Evolutionary conservation across 2,113 vertebrate species (phyloP).

Genomic region (Myxocyprinus asiaticus): DNA sequence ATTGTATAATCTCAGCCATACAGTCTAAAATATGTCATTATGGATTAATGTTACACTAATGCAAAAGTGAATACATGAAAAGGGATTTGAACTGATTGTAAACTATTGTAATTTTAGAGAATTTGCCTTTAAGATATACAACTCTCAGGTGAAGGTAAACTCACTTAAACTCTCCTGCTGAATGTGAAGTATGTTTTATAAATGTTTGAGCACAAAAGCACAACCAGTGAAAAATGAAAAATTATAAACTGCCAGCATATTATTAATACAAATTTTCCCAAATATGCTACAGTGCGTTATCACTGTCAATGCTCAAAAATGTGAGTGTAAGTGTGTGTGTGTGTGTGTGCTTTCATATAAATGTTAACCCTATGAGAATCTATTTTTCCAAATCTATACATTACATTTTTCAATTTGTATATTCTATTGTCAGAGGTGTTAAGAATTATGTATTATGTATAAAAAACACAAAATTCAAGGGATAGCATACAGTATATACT

Average conservation of each 20-base stretch:
- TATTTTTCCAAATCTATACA: background rate
- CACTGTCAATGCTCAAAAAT: background rate
- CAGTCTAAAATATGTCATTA: background rate
- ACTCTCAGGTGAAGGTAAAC: slow-evolving; percentile 12
- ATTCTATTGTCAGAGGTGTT: too few species aligned
- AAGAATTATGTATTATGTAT: too few species aligned
- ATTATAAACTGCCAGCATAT: background rate
- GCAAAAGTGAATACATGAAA: background rate
- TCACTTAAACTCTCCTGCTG: background rate
- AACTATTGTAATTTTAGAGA: background rate
- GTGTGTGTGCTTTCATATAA: too few species aligned
- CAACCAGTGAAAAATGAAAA: background rate
- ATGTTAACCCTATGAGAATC: background rate
- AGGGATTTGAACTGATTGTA: slow-evolving; percentile 9
- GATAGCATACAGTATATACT: too few species aligned
- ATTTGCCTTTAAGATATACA: background rate
- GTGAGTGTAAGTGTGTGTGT: background rate
- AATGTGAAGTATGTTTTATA: too few species aligned
- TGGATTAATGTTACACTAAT: background rate
- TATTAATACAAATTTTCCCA: background rate
- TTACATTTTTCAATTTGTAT: too few species aligned
- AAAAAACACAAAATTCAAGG: too few species aligned
- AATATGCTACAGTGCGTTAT: background rate
- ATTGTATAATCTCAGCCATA: background rate
- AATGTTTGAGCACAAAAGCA: background rate